phyloP scores from a whole-genome alignment of 2,797 vertebrate genomes.

The Silurus aristotelis region DNA sequence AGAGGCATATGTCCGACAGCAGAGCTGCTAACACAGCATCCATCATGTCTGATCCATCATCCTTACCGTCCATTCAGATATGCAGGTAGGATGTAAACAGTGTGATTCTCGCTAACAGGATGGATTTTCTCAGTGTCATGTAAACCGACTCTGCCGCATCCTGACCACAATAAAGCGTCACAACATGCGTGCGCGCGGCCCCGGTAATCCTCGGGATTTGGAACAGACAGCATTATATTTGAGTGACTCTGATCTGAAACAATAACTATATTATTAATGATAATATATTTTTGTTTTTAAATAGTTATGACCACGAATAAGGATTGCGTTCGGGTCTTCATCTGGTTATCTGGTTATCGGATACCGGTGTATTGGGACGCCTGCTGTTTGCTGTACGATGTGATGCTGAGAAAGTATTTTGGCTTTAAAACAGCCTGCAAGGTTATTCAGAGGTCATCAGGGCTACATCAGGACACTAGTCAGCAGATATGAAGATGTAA shows the following conservation, averaged over 20 bases:
- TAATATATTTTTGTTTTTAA: too few species aligned
- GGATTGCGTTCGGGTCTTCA: neutral
- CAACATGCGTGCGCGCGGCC: neutral
- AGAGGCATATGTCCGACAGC: conserved; percentile 41
- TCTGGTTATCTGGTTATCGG: neutral
- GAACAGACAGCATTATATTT: neutral
- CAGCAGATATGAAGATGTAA: neutral
- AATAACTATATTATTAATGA: neutral
- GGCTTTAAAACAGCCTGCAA: neutral
- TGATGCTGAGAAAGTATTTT: conserved; percentile 28
- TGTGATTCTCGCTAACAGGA: neutral
- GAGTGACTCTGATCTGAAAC: neutral
- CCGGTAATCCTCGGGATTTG: conserved; percentile 39
- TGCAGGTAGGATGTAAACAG: conserved; percentile 77
- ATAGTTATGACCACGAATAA: neutral
- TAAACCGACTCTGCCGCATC: neutral
- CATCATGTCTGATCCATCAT: conserved; percentile 67
- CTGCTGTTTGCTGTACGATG: conserved; percentile 4
- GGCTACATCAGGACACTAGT: neutral
- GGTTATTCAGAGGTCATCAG: conserved; percentile 43
- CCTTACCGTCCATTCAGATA: conserved; percentile 78
- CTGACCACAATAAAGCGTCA: neutral
- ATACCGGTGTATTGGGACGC: conserved; percentile 17
- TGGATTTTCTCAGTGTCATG: neutral
- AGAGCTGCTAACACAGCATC: neutral